Conservation (phyloP, 2,888 invertebrate species). For the Ichneumoninae sp. region DNA sequence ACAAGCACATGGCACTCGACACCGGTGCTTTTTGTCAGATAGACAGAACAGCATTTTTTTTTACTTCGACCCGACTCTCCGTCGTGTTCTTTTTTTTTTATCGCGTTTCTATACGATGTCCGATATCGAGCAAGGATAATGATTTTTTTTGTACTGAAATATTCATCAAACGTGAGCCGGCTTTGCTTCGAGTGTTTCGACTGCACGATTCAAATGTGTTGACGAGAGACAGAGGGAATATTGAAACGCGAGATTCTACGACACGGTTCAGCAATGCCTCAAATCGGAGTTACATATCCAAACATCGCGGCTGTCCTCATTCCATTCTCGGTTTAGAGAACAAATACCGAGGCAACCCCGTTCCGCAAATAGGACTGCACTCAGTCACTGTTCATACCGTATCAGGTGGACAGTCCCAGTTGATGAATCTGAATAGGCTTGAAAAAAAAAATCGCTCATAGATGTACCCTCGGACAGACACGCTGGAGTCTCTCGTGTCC, state of each 20-base stretch:
- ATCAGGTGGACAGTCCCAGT: background rate
- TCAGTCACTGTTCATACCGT: conserved; percentile 12
- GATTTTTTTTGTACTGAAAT: conserved; percentile 12
- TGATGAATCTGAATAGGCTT: background rate
- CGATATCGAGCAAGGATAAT: background rate
- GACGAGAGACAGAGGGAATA: conserved; percentile 18
- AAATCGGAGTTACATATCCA: conserved; percentile 36
- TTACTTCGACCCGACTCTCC: conserved; percentile 14
- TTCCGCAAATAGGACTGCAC: conserved; percentile 26
- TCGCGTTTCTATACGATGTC: conserved; percentile 7
- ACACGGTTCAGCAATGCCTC: conserved; percentile 4
- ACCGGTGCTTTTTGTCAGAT: conserved; percentile 38
- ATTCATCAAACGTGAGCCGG: conserved; percentile 11
- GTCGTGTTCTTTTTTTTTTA: background rate
- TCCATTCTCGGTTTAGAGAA: conserved; percentile 44
- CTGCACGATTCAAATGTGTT: conserved; percentile 10
- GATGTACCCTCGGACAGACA: background rate
- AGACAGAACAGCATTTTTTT: conserved; percentile 30
- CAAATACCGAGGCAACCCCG: conserved; percentile 33
- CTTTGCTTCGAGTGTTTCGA: conserved; percentile 11
- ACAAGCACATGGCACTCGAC: conserved; percentile 57
- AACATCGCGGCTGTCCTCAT: conserved; percentile 39
- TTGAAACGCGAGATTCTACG: conserved; percentile 32
- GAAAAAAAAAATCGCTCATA: background rate
- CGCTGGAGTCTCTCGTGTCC: no score